Conservation (phyloP, 2,113 vertebrate genomes). For the Pangasianodon hypophthalmus region DNA sequence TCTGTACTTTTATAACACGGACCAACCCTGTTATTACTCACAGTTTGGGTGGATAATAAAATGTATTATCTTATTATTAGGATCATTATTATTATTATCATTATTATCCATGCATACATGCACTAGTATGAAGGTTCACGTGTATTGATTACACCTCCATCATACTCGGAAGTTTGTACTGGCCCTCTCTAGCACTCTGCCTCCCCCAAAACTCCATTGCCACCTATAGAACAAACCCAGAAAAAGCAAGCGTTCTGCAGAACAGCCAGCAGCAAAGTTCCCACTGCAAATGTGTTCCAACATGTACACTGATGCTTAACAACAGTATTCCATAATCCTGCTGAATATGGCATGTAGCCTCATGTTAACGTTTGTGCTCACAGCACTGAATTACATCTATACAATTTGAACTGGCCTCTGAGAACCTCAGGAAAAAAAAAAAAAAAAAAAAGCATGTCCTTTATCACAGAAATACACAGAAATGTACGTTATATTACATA, state of each 20-base stretch:
- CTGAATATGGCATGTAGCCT: conserved; percentile 20
- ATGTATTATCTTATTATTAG: not conserved
- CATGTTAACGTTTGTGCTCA: not conserved
- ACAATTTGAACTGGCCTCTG: not conserved
- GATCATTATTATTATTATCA: not conserved
- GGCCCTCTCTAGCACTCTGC: not conserved
- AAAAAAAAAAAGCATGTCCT: not conserved
- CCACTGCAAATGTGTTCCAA: not conserved
- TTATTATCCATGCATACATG: not conserved
- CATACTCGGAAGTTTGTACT: not conserved
- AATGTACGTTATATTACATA: not conserved
- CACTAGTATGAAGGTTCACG: not conserved
- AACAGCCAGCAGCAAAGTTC: not conserved
- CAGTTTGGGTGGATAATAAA: not conserved
- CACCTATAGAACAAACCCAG: conserved; percentile 72
- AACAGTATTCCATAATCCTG: conserved; percentile 2
- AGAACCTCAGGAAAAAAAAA: not conserved
- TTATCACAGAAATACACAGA: not conserved
- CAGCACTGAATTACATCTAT: not conserved
- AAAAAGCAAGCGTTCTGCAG: conserved; percentile 61
- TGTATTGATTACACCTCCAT: not conserved
- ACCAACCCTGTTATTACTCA: not conserved
- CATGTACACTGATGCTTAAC: not conserved
- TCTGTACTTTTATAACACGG: not conserved
- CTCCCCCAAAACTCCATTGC: conserved; percentile 66